Evolutionary conservation across 2,888 invertebrate genomes (phyloP).

Genomic region (Cyrtodaria siliqua): DNA sequence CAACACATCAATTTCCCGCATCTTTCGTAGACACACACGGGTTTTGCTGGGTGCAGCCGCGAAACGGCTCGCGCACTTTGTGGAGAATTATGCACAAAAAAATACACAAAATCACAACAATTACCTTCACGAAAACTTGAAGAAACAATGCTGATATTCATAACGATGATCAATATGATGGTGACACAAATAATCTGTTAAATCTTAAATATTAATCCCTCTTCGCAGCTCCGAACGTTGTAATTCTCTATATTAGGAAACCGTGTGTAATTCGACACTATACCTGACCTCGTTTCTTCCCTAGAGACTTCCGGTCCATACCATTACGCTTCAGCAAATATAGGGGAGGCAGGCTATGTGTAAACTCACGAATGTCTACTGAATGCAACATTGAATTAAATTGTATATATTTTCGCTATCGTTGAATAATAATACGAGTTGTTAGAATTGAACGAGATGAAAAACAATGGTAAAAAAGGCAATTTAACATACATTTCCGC

Average conservation of each 20-base stretch:
- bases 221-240: conserved; percentile 2
- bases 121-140: conserved; percentile 6
- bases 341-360: conserved; percentile 21
- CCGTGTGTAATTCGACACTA: conserved; percentile 66
- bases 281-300: conserved; percentile 62
- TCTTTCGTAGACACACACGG: background rate
- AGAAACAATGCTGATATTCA: conserved; percentile 2
- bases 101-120: background rate
- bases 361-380: background rate
- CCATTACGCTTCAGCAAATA: conserved; percentile 23
- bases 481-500: no score
- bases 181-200: no score
- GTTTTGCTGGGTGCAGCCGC: conserved; percentile 7
- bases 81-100: background rate
- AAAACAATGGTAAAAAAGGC: no score
- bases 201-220: background rate
- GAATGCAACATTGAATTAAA: background rate
- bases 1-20: background rate
- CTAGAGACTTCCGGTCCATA: conserved; percentile 63
- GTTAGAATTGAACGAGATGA: no score
- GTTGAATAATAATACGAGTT: no score
- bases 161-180: no score
- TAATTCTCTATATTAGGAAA: conserved; percentile 61
- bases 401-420: background rate
- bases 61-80: conserved; percentile 25